Conservation (phyloP, 2,888 invertebrate species). For the Archaeoteleia sp. region DNA sequence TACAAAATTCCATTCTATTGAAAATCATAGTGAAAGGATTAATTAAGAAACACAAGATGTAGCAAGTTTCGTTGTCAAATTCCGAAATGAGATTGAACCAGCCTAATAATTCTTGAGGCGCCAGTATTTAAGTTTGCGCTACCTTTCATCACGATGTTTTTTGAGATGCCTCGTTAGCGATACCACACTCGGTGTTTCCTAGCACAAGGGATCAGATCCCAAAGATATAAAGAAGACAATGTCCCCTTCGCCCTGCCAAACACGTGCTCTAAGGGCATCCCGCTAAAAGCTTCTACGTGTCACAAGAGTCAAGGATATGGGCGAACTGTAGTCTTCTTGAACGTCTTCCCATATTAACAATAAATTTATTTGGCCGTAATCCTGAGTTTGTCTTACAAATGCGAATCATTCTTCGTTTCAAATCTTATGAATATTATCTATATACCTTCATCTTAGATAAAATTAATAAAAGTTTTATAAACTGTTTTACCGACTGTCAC, state of each 20-base stretch:
- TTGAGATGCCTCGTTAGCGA: conserved; percentile 35
- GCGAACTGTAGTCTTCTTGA: conserved; percentile 7
- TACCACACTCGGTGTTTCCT: conserved; percentile 18
- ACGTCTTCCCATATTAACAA: conserved; percentile 39
- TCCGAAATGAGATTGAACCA: conserved; percentile 52
- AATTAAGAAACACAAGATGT: too few relatives aligned
- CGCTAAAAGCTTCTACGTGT: conserved; percentile 62
- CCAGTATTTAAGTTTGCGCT: conserved; percentile 69
- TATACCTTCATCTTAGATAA: too few relatives aligned
- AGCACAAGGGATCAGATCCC: conserved; percentile 62
- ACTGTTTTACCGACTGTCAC: too few relatives aligned
- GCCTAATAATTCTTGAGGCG: conserved; percentile 69
- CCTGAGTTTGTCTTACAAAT: conserved; percentile 1
- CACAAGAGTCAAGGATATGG: conserved; percentile 41
- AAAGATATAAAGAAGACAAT: conserved; percentile 60
- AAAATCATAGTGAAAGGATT: too few relatives aligned
- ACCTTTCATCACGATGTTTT: conserved; percentile 57
- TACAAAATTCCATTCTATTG: too few relatives aligned
- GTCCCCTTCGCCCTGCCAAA: conserved; percentile 41
- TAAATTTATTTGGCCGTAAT: conserved; percentile 44
- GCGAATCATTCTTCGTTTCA: conserved; percentile 25
- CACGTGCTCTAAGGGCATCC: conserved; percentile 56
- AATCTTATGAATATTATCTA: conserved; percentile 7
- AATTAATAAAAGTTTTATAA: too few relatives aligned
- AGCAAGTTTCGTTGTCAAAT: neutral